Base-by-base conservation (phyloP, 35 echinoderm and acorn worm genomes). In the Ophiothrix spiculata region DNA sequence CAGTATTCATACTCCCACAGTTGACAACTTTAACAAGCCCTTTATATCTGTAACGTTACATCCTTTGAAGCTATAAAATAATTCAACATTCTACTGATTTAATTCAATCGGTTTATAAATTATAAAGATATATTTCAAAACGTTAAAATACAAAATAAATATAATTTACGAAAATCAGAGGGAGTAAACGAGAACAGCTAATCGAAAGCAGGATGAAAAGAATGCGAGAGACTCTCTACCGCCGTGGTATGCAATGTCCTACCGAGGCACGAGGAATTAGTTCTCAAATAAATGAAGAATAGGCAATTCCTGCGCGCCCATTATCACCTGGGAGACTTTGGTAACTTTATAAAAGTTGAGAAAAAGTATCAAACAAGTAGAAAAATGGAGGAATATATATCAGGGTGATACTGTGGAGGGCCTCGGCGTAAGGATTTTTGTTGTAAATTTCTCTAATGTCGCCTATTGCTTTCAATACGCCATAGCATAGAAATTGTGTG, bases 161-260 rank as follows among this genome's bases (percentile, higher is more conserved):
- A 36, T 80, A 11, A 40, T 80, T 80, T 39, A n/a, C 14, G 25
- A 35, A 6, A 13, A 17, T 19, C 32, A 13, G 45, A 74, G 90
- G 39, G 91, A 82, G 80, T 39, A 84, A 76, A 29, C 79, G 45
- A 74, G 88, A 97, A 97, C 85, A 90, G 91, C 94, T 93, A 87
- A 90, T 93, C 94, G 88, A 93, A 97, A 93, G 94, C 94, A 97
- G 91, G 91, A 97, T 97, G 94, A 97, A 97, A 97, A 97, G 94
- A 97, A 97, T 97, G 94, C 94, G 87, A 86, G 91, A 85, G 94
- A 97, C 94, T 86, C 83, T 97, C 94, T 85, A 97, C 94, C 88
- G 91, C 94, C 94, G 81, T 87, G 94, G 91, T 88, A 97, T 97
- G 91, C 89, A 93, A 87, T 97, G 91, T 97, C 94, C 94, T 97